Evolutionary conservation across 2,797 vertebrate species (phyloP), one percentile per base, ranked within the genome.

Genomic region (Rhyacichthys aspro): DNA sequence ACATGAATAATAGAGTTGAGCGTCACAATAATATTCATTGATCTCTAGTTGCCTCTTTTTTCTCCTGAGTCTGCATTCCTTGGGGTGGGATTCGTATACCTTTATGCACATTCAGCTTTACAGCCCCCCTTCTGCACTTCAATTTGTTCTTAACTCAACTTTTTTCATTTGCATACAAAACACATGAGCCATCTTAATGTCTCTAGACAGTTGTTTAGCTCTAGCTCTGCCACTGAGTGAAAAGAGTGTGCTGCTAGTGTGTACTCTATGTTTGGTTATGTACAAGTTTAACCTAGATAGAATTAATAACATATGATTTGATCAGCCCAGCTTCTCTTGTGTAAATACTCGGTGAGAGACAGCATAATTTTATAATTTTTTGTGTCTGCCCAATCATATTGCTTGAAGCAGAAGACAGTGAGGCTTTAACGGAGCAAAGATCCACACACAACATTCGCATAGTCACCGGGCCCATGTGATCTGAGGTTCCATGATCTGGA

Each of bases 231-330:
- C 83, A 89, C 63, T 49, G 69, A 70, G 69, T 62, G 70, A 68
- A 74, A 78, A 76, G 80, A 76, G 63, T 53, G 37, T 43, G 70
- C 0, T 64, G 48, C 17, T 37, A 52, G 59, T 47, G 48, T 34
- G 59, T 46, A 16, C 37, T 16, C 46, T 9, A 1, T 57, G 70
- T 80, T 72, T 71, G 64, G 62, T 38, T 76, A 78, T 67, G 33
- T 62, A 66, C 48, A 69, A 83, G 82, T 36, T 79, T 92, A 91
- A 91, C 90, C 91, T 85, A 91, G 89, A 88, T 86, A 90, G 83
- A 88, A 89, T 83, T 79, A 90, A 90, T 90, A 86, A 82, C 92
- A 90, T 91, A 92, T 92, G 84, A 92, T 91, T 67, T 77, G 76
- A 82, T 86, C 70, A 14, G 34, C 79, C 83, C 56, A 50, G 82